phyloP scores from a whole-genome alignment of 2,797 vertebrate species.

The Enoplosus armatus region DNA sequence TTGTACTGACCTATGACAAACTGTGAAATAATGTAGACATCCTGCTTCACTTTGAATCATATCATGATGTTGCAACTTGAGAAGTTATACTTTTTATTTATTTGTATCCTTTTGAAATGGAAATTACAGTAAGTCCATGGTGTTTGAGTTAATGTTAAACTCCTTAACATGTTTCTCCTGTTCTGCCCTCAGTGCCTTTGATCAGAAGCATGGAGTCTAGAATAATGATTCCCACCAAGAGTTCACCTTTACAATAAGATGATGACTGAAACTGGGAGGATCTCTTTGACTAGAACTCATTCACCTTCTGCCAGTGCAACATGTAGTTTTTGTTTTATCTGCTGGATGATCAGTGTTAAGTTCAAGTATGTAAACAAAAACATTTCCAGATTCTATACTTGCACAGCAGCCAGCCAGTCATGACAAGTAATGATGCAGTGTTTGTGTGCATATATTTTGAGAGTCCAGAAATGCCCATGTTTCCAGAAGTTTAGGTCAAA shows the following conservation, averaged over 20 bases:
- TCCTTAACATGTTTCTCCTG: constrained; percentile 34
- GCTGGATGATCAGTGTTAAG: constrained; percentile 22
- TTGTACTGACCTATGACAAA: neutral
- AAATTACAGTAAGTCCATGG: neutral
- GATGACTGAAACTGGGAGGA: neutral
- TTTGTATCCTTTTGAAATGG: neutral
- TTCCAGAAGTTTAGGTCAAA: constrained; percentile 27
- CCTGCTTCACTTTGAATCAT: neutral
- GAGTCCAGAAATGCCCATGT: neutral
- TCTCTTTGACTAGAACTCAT: neutral
- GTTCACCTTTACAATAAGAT: constrained; percentile 90
- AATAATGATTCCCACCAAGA: constrained; percentile 95
- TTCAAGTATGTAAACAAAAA: constrained; percentile 24
- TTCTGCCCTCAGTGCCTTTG: constrained; percentile 88
- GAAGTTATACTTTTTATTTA: neutral
- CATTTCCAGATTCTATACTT: constrained; percentile 23
- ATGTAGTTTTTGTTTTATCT: neutral
- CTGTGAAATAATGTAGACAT: neutral
- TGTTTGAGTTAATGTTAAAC: constrained; percentile 1
- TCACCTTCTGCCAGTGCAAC: constrained; percentile 2
- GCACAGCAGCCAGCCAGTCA: constrained; percentile 2
- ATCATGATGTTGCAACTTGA: neutral
- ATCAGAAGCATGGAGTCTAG: constrained; percentile 95
- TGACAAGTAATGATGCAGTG: neutral
- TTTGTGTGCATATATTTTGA: constrained; percentile 1